Conservation (phyloP, 1,140 invertebrate species). For the Drosophila rufa region DNA sequence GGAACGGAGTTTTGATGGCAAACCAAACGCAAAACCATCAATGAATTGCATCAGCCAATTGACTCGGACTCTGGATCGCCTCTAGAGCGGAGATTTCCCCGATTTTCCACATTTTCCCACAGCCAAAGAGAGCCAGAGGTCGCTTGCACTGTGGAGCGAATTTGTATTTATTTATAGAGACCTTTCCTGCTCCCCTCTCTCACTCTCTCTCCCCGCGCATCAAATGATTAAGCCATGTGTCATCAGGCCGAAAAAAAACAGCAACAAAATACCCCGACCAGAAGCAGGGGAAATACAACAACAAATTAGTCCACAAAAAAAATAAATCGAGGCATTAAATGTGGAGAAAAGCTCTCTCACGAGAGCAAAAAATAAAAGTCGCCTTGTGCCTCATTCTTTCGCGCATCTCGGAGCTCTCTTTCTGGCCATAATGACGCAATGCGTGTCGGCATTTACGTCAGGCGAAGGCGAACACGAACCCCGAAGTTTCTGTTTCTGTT, state of each 20-base stretch:
- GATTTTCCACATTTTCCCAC: conserved; percentile 16
- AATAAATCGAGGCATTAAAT: conserved; percentile 27
- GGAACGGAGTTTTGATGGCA: conserved; percentile 15
- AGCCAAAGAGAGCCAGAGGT: conserved; percentile 2
- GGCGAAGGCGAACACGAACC: conserved; percentile 11
- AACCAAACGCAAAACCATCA: conserved; percentile 49
- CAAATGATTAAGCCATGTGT: conserved; percentile 60
- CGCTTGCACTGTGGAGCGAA: conserved; percentile 10
- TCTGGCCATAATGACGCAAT: conserved; percentile 64
- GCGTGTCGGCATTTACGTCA: conserved; percentile 67
- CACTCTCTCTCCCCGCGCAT: background rate
- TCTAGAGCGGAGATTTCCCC: background rate
- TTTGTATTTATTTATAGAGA: conserved; percentile 30
- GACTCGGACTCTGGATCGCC: background rate
- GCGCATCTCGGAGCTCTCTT: conserved; percentile 3
- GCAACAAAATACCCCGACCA: conserved; percentile 3
- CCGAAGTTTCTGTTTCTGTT: conserved; percentile 19
- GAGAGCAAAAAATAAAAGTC: conserved; percentile 11
- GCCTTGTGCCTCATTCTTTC: conserved; percentile 7
- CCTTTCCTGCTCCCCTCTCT: background rate
- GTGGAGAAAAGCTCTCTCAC: conserved; percentile 18
- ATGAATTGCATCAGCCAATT: conserved; percentile 74
- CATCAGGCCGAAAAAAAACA: conserved; percentile 42
- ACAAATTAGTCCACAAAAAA: conserved; percentile 14
- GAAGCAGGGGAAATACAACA: conserved; percentile 5